Percentiles rank a stretch among this genome's conserved stretches.
Conservation (phyloP, 2,113 vertebrate species). For the Stigmatopora argus region DNA sequence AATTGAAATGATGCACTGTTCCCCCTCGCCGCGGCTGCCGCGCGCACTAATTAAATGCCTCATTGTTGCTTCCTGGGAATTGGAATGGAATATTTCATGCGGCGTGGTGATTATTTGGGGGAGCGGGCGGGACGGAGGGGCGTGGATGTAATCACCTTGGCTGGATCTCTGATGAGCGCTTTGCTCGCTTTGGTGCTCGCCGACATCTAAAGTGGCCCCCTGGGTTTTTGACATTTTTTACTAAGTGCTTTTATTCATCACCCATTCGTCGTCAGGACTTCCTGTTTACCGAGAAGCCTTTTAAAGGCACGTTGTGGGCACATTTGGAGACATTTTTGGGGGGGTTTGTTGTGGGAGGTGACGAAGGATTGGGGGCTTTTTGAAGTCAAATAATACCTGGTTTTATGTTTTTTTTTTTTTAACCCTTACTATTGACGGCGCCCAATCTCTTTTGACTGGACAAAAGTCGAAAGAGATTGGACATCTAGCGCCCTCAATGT, state of each 20-base stretch:
- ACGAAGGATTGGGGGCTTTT: no score
- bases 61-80: conserved; percentile 74
- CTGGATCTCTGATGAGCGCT: conserved; percentile 63
- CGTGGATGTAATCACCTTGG: conserved; percentile 68
- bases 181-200: conserved; percentile 43
- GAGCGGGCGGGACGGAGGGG: conserved; percentile 65
- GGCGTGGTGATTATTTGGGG: conserved; percentile 73
- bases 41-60: conserved; percentile 74
- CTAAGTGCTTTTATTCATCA: conserved; percentile 14
- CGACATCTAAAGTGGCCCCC: conserved; percentile 35
- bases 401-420: no score
- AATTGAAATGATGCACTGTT: conserved; percentile 72
- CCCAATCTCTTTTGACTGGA: no score
- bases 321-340: neutral
- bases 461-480: no score
- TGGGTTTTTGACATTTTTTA: conserved; percentile 30
- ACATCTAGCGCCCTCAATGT: no score
- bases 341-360: no score
- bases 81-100: conserved; percentile 70
- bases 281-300: neutral
- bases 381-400: no score
- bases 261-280: conserved; percentile 1
- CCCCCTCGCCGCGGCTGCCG: conserved; percentile 63
- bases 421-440: no score
- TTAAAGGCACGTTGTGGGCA: neutral